Percentiles rank a stretch among this genome's conserved stretches.
phyloP scores from a whole-genome alignment of 1,140 invertebrate genomes.

The Drosophila tropicalis region DNA sequence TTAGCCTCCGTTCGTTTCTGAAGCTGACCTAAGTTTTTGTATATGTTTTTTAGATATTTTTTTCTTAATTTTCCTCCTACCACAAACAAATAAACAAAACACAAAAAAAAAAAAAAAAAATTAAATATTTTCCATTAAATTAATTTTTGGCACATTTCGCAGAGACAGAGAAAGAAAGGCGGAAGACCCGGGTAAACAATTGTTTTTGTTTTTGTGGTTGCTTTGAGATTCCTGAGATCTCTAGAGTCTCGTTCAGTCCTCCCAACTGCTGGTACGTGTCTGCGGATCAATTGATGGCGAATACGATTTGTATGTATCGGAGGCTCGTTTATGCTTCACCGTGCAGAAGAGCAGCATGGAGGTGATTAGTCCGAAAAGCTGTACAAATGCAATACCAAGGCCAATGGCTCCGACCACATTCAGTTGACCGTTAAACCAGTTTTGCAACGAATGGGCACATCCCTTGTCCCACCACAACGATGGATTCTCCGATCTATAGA shows the following conservation, averaged over 20 bases:
- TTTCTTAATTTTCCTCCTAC: constrained; percentile 26
- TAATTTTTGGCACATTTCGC: constrained; percentile 81
- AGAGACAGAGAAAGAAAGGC: constrained; percentile 37
- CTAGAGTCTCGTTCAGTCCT: constrained; percentile 78
- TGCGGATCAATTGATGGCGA: constrained; percentile 85
- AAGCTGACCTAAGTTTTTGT: not conserved
- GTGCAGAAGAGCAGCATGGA: constrained; percentile 91
- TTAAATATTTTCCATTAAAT: constrained; percentile 53
- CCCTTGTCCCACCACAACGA: constrained; percentile 87
- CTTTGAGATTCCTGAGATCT: not conserved
- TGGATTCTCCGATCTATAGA: constrained; percentile 84
- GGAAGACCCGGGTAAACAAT: constrained; percentile 6
- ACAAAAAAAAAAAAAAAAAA: constrained; percentile 40
- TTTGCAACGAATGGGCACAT: constrained; percentile 87
- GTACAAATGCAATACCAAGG: constrained; percentile 88
- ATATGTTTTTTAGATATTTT: constrained; percentile 46
- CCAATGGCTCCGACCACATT: constrained; percentile 89
- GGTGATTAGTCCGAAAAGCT: constrained; percentile 89
- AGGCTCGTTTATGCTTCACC: constrained; percentile 87
- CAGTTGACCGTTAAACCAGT: constrained; percentile 88
- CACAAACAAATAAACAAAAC: not conserved
- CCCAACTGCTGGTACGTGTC: constrained; percentile 83
- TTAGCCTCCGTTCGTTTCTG: not conserved
- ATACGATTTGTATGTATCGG: constrained; percentile 88
- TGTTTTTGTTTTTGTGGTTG: not conserved